phyloP scores from a whole-genome alignment of 2,888 invertebrate species.

The Anthrax anthrax region DNA sequence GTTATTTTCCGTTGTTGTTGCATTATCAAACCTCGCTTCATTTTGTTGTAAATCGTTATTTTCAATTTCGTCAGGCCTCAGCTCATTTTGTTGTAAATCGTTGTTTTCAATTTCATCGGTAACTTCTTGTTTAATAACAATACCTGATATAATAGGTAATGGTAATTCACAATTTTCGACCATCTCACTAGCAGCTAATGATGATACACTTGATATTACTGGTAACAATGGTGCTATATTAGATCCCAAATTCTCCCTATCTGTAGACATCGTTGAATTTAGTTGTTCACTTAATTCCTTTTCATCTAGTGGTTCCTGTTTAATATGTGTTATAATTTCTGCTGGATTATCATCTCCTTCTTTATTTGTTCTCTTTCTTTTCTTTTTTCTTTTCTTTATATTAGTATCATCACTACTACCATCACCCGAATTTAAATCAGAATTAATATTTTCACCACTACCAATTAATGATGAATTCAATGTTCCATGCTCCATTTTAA shows the following conservation, averaged over 20 bases:
- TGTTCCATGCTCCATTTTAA: slow-evolving; percentile 32
- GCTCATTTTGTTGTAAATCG: not conserved
- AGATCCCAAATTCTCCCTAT: no score
- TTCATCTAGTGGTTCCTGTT: not conserved
- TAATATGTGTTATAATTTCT: not conserved
- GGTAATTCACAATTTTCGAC: not conserved
- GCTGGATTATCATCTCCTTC: no score
- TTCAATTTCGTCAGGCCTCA: not conserved
- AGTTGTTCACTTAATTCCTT: not conserved
- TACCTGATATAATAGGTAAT: not conserved
- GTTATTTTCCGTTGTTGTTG: no score
- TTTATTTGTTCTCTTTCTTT: slow-evolving; percentile 16
- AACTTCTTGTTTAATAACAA: not conserved
- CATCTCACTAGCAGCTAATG: not conserved
- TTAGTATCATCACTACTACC: slow-evolving; percentile 18
- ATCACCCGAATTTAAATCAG: no score
- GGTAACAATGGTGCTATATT: not conserved
- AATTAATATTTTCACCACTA: slow-evolving; percentile 16
- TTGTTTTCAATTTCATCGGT: not conserved
- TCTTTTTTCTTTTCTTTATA: slow-evolving; percentile 23
- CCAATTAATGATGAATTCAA: slow-evolving; percentile 29
- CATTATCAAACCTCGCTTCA: not conserved
- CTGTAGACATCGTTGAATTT: not conserved
- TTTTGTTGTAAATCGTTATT: not conserved
- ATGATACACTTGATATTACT: not conserved